Percentiles rank a stretch among this genome's conserved stretches.
Evolutionary conservation across 2,888 invertebrate species (phyloP).

Genomic region (Bombylius discolor): DNA sequence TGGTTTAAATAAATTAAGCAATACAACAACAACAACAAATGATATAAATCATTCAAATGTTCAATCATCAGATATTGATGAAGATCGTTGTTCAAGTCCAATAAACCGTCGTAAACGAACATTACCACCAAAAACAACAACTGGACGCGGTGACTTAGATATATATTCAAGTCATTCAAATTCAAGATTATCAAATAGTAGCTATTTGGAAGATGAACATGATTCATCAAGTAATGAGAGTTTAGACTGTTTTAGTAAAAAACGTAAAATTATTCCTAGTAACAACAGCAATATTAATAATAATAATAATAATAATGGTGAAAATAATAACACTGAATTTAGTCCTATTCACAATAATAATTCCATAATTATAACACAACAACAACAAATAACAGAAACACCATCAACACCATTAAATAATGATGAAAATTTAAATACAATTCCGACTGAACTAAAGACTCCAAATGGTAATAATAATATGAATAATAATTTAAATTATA

Average conservation of each 20-base stretch:
- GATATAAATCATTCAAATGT: background rate
- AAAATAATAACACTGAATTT: conserved; percentile 9
- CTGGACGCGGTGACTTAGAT: conserved; percentile 12
- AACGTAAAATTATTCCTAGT: conserved; percentile 10
- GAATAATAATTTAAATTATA: conserved; percentile 15
- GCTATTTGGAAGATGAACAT: conserved; percentile 19
- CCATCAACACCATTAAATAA: background rate
- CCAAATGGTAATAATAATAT: conserved; percentile 10
- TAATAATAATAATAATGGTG: conserved; percentile 2
- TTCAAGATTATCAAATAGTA: conserved; percentile 23
- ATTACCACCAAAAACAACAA: background rate
- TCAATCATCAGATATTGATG: conserved; percentile 11
- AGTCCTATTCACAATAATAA: conserved; percentile 12
- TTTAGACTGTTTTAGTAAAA: conserved; percentile 13
- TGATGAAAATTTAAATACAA: background rate
- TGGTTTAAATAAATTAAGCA: conserved; percentile 6
- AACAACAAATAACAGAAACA: conserved; percentile 5
- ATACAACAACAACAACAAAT: background rate
- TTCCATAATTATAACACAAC: conserved; percentile 9
- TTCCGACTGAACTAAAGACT: conserved; percentile 7
- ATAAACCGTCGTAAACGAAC: conserved; percentile 9
- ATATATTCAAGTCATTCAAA: conserved; percentile 25
- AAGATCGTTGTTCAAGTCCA: conserved; percentile 8
- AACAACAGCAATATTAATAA: conserved; percentile 2
- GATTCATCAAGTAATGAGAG: conserved; percentile 14